phyloP scores from a whole-genome alignment of 1,140 invertebrate species.

The Lucilia sericata region DNA sequence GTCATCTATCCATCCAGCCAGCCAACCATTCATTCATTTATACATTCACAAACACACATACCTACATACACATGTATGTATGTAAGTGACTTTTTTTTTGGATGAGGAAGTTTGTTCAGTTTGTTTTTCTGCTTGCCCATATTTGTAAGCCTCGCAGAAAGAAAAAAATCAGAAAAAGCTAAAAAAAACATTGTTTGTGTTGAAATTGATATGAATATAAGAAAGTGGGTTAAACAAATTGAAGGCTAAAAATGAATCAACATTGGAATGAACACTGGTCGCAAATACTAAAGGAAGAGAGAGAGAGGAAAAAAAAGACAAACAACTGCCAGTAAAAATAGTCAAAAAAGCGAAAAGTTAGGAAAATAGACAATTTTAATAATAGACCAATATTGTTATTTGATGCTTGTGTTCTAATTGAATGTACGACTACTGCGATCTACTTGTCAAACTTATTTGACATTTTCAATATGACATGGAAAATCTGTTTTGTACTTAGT shows the following conservation, averaged over 20 bases:
- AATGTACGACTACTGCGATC: neutral
- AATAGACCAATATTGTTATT: constrained; percentile 24
- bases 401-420: constrained; percentile 11
- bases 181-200: neutral
- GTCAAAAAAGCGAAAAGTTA: neutral
- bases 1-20: too few relatives aligned
- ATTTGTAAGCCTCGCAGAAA: neutral
- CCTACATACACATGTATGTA: neutral
- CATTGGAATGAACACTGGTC: neutral
- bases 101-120: constrained; percentile 13
- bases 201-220: constrained; percentile 24
- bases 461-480: neutral
- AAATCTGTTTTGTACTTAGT: neutral
- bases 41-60: neutral
- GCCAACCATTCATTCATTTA: neutral
- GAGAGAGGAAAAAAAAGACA: neutral
- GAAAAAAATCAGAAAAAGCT: neutral
- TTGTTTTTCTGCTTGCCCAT: neutral
- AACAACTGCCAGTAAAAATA: neutral
- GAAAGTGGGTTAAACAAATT: constrained; percentile 27
- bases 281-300: neutral
- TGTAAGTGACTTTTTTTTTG: neutral
- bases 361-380: neutral
- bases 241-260: neutral
- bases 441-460: constrained; percentile 29